Percentiles rank a stretch among this genome's conserved stretches.
Evolutionary conservation across 2,888 invertebrate genomes (phyloP).

Genomic region (Erynnis tages): DNA sequence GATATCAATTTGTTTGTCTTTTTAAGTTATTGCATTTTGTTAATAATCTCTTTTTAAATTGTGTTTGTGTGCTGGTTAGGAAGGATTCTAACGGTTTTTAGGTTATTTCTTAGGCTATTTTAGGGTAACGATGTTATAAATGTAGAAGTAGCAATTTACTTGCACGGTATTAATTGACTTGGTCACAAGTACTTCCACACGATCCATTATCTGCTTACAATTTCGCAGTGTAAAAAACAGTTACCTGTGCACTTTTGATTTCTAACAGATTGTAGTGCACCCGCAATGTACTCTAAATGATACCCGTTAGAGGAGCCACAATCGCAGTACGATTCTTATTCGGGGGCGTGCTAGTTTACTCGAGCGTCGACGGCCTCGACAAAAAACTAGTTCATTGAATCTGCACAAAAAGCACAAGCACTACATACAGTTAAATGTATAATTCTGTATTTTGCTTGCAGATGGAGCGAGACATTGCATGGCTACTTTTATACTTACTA

Average conservation of each 20-base stretch:
- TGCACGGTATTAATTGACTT: too few species aligned
- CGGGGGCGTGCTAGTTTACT: conserved; percentile 51
- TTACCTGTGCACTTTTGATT: conserved; percentile 60
- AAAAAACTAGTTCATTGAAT: conserved; percentile 43
- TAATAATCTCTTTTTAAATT: too few species aligned
- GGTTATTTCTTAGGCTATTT: too few species aligned
- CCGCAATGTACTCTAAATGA: conserved; percentile 44
- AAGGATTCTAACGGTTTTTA: too few species aligned
- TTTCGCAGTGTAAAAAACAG: conserved; percentile 7
- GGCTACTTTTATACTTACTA: neutral
- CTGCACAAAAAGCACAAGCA: neutral
- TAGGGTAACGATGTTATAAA: too few species aligned
- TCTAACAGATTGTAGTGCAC: conserved; percentile 47
- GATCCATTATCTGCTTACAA: neutral
- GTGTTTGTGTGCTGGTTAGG: too few species aligned
- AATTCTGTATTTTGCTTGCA: too few species aligned
- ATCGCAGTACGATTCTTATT: conserved; percentile 47
- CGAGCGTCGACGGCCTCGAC: conserved; percentile 46
- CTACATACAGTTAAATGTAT: neutral
- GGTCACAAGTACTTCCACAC: too few species aligned
- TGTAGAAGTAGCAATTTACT: too few species aligned
- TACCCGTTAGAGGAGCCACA: conserved; percentile 49
- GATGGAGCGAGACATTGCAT: too few species aligned
- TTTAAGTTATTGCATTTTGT: too few species aligned
- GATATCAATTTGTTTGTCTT: too few species aligned